Evolutionary conservation across 64 coral and sea anemone genomes (phyloP).

Genomic region (Porites lutea): DNA sequence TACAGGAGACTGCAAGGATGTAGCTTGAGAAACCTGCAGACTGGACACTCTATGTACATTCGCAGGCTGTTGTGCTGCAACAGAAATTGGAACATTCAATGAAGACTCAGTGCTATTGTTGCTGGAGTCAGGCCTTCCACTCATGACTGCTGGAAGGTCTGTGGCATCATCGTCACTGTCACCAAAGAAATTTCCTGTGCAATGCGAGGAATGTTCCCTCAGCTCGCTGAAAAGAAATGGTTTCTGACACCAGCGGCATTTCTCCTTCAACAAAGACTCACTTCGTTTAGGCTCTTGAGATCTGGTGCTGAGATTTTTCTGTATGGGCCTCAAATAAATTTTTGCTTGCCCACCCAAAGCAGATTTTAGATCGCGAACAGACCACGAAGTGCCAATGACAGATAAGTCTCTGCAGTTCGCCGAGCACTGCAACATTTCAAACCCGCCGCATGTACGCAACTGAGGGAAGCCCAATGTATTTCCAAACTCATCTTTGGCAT

Average conservation of each 20-base stretch:
- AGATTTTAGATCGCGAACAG: conserved; percentile 10
- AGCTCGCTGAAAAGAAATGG: conserved; percentile 29
- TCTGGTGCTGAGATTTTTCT: conserved; percentile 25
- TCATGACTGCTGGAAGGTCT: conserved; percentile 9
- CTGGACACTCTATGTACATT: too few relatives aligned
- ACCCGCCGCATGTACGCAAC: conserved; percentile 20
- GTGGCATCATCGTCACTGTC: conserved; percentile 36
- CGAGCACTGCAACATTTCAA: conserved; percentile 19
- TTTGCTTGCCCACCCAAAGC: neutral
- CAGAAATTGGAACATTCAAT: neutral
- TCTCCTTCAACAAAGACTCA: neutral
- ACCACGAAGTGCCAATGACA: conserved; percentile 7
- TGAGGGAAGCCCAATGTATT: conserved; percentile 16
- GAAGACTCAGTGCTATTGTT: too few relatives aligned
- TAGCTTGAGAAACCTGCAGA: too few relatives aligned
- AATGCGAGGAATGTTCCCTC: conserved; percentile 21
- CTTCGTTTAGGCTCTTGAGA: conserved; percentile 28
- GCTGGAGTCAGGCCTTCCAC: conserved; percentile 9
- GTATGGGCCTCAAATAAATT: conserved; percentile 13
- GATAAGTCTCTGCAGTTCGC: conserved; percentile 24
- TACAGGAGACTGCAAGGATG: too few relatives aligned
- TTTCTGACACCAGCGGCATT: conserved; percentile 8
- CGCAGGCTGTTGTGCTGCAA: too few relatives aligned
- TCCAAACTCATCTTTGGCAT: conserved; percentile 30
- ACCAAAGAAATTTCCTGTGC: conserved; percentile 24